Evolutionary conservation across 2,797 vertebrate species (phyloP), one percentile per base, ranked within the genome.

Genomic region (Carapus acus): DNA sequence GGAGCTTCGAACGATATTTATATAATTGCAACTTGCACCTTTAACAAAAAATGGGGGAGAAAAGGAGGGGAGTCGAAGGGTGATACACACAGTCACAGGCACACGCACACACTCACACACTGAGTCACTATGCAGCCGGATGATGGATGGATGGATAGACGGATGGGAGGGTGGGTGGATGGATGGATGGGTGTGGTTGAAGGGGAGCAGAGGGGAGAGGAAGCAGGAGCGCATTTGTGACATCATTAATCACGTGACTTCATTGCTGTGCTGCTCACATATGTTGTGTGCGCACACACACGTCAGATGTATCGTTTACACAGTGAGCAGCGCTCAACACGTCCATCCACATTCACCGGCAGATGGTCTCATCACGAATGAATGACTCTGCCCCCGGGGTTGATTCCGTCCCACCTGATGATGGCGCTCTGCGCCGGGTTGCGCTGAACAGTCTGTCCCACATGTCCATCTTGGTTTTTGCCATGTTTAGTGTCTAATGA

Each of bases 31-130:
- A 68, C 34, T 67, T n/a, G n/a, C 58, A 59, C 46, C 23, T 18
- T 54, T 54, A 58, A 49, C 62, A 4, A 41, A 21, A 27, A 63
- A 69, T 48, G 6, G 31, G 8, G 31, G n/a, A n/a, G n/a, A n/a
- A 48, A 74, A 55, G 2, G n/a, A 79, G 65, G 69, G 64, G 46
- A 71, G 4, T 59, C 71, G 58, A 71, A 73, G 67, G 71, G 62
- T 65, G 58, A 71, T 59, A 69, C 39, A 18, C 36, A 36, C 6
- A 34, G 21, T 18, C 17, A 24, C n/a, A 17, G 20, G 44, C 29
- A 33, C 20, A 51, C 41, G 33, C 36, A 54, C 23, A 33, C 48
- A 62, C 38, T 34, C 17, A 14, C 31, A 5, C 5, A 51, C 41
- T 39, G 34, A 54, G 17, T 31, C 48, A 62, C 38, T 34, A 17